Base-by-base conservation (phyloP, 2,888 invertebrate species). In the Zhengitettix transpicula region DNA sequence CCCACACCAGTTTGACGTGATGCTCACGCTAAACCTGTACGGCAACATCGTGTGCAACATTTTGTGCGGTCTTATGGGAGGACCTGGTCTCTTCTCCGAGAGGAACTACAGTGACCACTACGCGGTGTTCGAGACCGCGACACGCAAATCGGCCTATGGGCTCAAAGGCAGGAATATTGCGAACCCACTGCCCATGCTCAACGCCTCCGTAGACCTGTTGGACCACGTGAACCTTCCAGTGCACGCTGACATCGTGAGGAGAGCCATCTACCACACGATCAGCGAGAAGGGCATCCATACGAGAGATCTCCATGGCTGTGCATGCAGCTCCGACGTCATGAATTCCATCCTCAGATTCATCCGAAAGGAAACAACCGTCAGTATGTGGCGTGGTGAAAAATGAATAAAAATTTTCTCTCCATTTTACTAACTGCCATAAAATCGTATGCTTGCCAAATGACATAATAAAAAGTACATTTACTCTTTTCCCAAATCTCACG, bases 21-120 rank as follows among this genome's bases (percentile, higher is more conserved):
- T 73, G 1, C 51, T 73, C 14, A 67, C 68, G 41, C 69, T 71
- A 1, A 73, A 73, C 66, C 63, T 72, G 41, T 72, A 72, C 60
- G 72, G 72, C 14, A 68, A 66, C 55, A 66, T 70, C 17, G 56
- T 71, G 9, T 66, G 68, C 1, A 71, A 70, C 62, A 68, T 71
- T 10, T 62, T 70, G 12, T 69, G 70, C 58, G 72, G 71, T 2
- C 58, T 72, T 44, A 65, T 66, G 0, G 71, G 72, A 40, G 71
- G 72, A 42, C 65, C 69, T 42, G 71, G 70, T 16, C 60, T 71
- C 28, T 65, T 67, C 53, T 65, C 69, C 5, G 71, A 69, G 17
- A 63, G 64, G 17, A 72, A 72, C 63, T 70, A 66, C 58, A 69
- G 72, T 11, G 63, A 68, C 9, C 51, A 61, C 17, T 67, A 64